phyloP scores from a whole-genome alignment of 2,113 vertebrate genomes.

The Actenoides hombroni region DNA sequence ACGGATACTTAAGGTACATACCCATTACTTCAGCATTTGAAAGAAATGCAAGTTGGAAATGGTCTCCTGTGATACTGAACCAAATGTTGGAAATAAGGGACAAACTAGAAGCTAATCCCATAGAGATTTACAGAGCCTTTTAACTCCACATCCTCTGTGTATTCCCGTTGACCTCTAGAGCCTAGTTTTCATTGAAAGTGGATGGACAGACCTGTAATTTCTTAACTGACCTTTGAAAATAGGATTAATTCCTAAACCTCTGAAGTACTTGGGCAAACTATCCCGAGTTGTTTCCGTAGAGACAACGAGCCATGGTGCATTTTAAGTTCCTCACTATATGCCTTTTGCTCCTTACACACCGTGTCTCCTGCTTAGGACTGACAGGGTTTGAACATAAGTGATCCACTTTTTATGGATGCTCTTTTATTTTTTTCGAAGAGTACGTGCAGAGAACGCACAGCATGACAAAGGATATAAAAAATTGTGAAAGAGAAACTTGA shows the following conservation, averaged over 20 bases:
- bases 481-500: slow-evolving; percentile 28
- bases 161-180: background rate
- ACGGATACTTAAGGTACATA: background rate
- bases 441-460: background rate
- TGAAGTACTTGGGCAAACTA: slow-evolving; percentile 50
- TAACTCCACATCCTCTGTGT: background rate
- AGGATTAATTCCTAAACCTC: slow-evolving; percentile 54
- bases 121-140: background rate
- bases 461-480: background rate
- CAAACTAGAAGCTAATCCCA: background rate
- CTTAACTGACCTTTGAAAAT: slow-evolving; percentile 57
- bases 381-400: background rate
- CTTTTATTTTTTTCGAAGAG: background rate
- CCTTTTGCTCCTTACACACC: background rate
- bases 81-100: background rate
- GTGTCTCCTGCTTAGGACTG: background rate
- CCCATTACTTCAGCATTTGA: background rate
- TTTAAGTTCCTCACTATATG: background rate
- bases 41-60: background rate
- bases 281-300: background rate
- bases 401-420: background rate
- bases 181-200: background rate
- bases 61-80: background rate
- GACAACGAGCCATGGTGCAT: background rate
- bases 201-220: slow-evolving; percentile 23